A percentile compares a stretch with the other conserved stretches of the same genome.
Conservation (phyloP, 2,797 vertebrate species). For the Melanotaenia boesemani region DNA sequence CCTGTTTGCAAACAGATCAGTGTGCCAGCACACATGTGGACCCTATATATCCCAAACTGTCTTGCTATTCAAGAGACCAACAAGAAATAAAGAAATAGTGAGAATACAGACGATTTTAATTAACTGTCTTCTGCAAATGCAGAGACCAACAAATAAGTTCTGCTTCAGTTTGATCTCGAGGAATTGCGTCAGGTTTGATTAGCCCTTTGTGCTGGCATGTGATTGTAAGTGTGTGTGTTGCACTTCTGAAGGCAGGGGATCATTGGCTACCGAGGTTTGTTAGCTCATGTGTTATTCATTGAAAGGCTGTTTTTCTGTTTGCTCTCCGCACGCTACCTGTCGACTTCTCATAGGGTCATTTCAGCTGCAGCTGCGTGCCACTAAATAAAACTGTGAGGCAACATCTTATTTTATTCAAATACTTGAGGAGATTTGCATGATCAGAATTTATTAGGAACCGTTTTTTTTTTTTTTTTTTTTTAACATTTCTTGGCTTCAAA, state of each 20-base stretch:
- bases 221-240: conserved; percentile 20
- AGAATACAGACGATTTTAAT: conserved; percentile 49
- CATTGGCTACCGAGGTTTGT: conserved; percentile 67
- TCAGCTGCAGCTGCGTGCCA: conserved; percentile 51
- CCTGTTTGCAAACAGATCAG: no score
- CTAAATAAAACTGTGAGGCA: conserved; percentile 69
- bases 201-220: conserved; percentile 23
- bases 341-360: conserved; percentile 75
- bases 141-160: conserved; percentile 1
- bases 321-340: conserved; percentile 74
- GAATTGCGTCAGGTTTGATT: conserved; percentile 25
- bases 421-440: conserved; percentile 38
- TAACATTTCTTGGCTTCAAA: conserved; percentile 42
- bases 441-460: conserved; percentile 60
- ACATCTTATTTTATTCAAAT: conserved; percentile 57
- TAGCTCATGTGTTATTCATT: conserved; percentile 82
- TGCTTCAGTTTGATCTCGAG: conserved; percentile 50
- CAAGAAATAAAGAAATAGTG: conserved; percentile 1
- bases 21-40: not conserved
- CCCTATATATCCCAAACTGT: not conserved
- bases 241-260: conserved; percentile 28
- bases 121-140: conserved; percentile 21
- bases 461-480: conserved; percentile 21
- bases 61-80: not conserved
- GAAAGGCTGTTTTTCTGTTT: conserved; percentile 75